phyloP scores from a whole-genome alignment of 2,888 invertebrate genomes.

The Macrosoma leucophasiata region DNA sequence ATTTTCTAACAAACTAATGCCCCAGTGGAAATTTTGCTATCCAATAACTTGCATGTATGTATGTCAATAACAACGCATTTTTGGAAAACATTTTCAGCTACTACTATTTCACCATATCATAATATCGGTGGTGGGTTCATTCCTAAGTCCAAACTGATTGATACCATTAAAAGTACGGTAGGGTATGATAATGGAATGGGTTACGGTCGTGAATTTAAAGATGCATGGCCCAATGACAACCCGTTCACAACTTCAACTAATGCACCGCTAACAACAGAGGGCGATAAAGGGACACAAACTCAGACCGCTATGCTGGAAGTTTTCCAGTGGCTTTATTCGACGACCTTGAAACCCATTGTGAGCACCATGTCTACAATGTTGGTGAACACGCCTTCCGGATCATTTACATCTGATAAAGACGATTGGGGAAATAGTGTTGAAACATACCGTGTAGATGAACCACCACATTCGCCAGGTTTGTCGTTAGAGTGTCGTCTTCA shows the following conservation, averaged over 20 bases:
- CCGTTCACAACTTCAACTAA: constrained; percentile 66
- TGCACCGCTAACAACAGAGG: constrained; percentile 58
- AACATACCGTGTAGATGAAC: constrained; percentile 72
- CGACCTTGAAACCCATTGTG: constrained; percentile 65
- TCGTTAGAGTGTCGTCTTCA: constrained; percentile 65
- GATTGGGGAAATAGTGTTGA: constrained; percentile 69
- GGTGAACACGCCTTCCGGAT: constrained; percentile 47
- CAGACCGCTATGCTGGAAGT: constrained; percentile 71
- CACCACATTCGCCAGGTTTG: constrained; percentile 72
- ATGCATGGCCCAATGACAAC: constrained; percentile 68
- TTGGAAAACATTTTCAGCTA: constrained; percentile 59
- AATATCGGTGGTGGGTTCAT: constrained; percentile 61
- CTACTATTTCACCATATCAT: constrained; percentile 63
- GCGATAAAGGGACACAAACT: constrained; percentile 65
- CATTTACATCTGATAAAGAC: constrained; percentile 55
- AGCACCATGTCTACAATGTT: constrained; percentile 55
- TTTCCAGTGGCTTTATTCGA: constrained; percentile 68
- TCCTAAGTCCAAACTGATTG: constrained; percentile 69
- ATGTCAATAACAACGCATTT: constrained; percentile 43
- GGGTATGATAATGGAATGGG: constrained; percentile 60
- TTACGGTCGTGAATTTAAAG: constrained; percentile 57
- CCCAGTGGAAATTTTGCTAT: constrained; percentile 12
- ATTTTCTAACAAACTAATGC: constrained; percentile 20
- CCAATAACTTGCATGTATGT: constrained; percentile 44
- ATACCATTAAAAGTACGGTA: constrained; percentile 68